Evolutionary conservation across 2,888 invertebrate species (phyloP), one percentile per base, ranked within the genome.

Genomic region (Arctia plantaginis): DNA sequence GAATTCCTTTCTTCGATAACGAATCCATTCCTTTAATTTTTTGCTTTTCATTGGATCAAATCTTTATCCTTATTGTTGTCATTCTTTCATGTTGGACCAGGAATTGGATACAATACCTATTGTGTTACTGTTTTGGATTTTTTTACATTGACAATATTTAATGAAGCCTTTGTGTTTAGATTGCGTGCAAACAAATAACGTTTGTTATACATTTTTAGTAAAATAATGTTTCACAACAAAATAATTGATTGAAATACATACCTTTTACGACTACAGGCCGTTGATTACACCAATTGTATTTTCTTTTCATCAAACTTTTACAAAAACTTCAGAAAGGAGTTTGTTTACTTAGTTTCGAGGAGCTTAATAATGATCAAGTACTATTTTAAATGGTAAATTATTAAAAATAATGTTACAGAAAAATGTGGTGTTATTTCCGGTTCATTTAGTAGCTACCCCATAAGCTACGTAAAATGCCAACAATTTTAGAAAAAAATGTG

Each of bases 1-100:
- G 74, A 80, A 77, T 80, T 72, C 74, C 72, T 73, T 72, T 71
- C 66, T 78, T 73, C 71, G 70, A 77, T 78, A 72, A 75, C 67
- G 76, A 77, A 76, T 74, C 73, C 70, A 69, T 78, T 74, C 51
- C 71, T 76, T 77, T 74, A 72, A 35, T 78, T 82, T 77, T 77
- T 77, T 77, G 71, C 69, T 69, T 76, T 33, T 44, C 71, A 70
- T 75, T 75, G 71, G 73, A 77, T 80, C 74, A 69, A 67, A 77
- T 78, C 39, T 77, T 13, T 69, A 65, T 75, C 72, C 51, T 67
- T 75, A 74, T 77, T 77, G 68, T 55, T 66, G 20, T 69, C 66
- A 70, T 76, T 74, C 72, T 70, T 71, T 65, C 64, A 13, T 55
- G n/a, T 75, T 71, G 10, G 13, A 59, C 62, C 27, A 27, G 66